Percentiles rank a stretch among this genome's conserved stretches.
These are phyloP conservation scores for Hystrix brachyura DNA, from an alignment of 2,113 vertebrate genomes.

Conservation along the genomic window DNA sequence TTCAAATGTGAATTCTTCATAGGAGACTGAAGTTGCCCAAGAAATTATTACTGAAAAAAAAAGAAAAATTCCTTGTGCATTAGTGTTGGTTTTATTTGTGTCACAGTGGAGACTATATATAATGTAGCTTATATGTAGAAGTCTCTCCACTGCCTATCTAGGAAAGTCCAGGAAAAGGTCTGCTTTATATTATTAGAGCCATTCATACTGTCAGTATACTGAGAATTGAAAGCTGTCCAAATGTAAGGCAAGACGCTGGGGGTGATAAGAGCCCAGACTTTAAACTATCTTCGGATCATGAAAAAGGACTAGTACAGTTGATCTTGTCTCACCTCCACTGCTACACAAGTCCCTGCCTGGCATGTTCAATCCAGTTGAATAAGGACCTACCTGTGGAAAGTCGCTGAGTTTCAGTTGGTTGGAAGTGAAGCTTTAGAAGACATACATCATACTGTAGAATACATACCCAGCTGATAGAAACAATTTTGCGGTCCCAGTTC, in stretches of 20 bases:
- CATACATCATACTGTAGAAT: background rate
- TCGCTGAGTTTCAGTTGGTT: background rate
- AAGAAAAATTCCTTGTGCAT: background rate
- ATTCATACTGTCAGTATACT: background rate
- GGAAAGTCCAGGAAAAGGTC: constrained; percentile 28
- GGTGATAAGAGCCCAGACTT: background rate
- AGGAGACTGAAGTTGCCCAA: constrained; percentile 5
- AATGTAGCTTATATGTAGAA: background rate
- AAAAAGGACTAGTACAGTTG: background rate
- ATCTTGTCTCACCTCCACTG: background rate
- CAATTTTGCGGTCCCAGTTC: background rate
- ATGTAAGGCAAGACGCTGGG: background rate
- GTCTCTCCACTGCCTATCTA: background rate
- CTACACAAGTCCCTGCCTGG: background rate
- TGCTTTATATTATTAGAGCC: background rate
- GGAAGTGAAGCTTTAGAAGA: background rate
- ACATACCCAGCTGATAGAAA: background rate
- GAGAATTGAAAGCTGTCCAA: constrained; percentile 13
- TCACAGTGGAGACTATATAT: background rate
- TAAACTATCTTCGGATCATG: background rate
- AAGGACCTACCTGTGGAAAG: background rate
- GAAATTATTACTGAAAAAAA: constrained; percentile 50
- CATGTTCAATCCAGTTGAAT: background rate
- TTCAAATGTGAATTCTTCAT: constrained; percentile 45
- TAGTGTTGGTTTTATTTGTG: constrained; percentile 12